Percentiles rank a stretch among this genome's conserved stretches.
Evolutionary conservation across 2,888 invertebrate genomes (phyloP).

Genomic region (Ceraclea dissimilis): DNA sequence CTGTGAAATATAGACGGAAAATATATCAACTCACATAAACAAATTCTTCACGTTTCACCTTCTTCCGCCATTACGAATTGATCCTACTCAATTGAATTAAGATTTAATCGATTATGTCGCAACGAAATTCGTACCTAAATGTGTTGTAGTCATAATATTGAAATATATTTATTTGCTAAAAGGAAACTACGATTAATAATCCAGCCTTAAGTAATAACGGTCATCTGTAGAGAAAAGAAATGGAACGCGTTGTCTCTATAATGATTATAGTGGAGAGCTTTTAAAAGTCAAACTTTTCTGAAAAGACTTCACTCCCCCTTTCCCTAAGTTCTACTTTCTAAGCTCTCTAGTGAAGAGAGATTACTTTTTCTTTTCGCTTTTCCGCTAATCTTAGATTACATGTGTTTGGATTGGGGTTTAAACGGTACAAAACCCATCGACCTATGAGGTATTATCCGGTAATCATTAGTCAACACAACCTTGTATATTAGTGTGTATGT

Average conservation of each 20-base stretch:
- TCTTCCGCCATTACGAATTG: too few species aligned
- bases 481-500: not conserved
- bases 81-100: too few species aligned
- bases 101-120: too few species aligned
- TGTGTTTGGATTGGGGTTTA: slow-evolving; percentile 9
- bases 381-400: slow-evolving; percentile 24
- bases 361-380: slow-evolving; percentile 18
- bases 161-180: too few species aligned
- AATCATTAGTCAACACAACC: not conserved
- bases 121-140: too few species aligned
- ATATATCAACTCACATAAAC: too few species aligned
- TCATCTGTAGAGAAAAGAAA: slow-evolving; percentile 6
- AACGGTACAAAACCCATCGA: not conserved
- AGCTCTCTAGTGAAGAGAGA: slow-evolving; percentile 21
- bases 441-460: not conserved
- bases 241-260: slow-evolving; percentile 16
- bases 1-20: too few species aligned
- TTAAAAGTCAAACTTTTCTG: slow-evolving; percentile 20
- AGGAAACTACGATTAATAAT: not conserved
- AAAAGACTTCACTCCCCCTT: slow-evolving; percentile 16
- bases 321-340: slow-evolving; percentile 5
- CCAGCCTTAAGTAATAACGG: slow-evolving; percentile 15
- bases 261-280: slow-evolving; percentile 22
- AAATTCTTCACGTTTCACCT: too few species aligned
- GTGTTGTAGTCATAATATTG: too few species aligned